These are phyloP conservation scores for Gouania willdenowi DNA, from an alignment of 2,797 vertebrate genomes.

Conservation along the genomic window DNA sequence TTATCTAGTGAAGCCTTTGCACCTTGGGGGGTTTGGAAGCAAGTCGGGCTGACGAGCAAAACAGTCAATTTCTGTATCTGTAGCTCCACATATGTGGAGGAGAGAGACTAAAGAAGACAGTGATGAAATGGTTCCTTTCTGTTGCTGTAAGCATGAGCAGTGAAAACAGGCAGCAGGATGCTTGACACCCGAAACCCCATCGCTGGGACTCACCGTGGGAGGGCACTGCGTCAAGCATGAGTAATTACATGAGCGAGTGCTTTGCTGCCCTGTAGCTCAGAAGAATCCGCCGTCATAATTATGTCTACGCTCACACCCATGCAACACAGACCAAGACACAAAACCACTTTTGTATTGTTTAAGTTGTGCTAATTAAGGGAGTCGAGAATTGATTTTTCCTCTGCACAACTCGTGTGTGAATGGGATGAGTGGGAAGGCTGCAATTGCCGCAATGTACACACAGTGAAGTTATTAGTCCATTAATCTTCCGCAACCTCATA, in stretches of 20 bases:
- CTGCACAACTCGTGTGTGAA: no score
- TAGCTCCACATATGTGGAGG: not conserved
- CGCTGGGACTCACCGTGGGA: slow-evolving; percentile 32
- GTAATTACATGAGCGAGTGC: slow-evolving; percentile 58
- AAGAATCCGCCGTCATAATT: slow-evolving; percentile 28
- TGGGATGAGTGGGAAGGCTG: slow-evolving; percentile 6
- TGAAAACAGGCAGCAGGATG: slow-evolving; percentile 42
- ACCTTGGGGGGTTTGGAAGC: slow-evolving; percentile 9
- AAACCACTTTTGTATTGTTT: slow-evolving; percentile 24
- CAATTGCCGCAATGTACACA: slow-evolving; percentile 10
- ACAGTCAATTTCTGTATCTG: slow-evolving; percentile 3
- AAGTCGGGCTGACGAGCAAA: slow-evolving; percentile 3
- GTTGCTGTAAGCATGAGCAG: slow-evolving; percentile 30
- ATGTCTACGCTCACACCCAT: slow-evolving; percentile 17
- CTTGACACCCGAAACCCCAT: slow-evolving; percentile 47
- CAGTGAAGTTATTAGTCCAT: slow-evolving; percentile 21
- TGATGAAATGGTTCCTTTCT: slow-evolving; percentile 53
- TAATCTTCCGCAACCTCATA: slow-evolving; percentile 19
- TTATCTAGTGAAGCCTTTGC: slow-evolving; percentile 4
- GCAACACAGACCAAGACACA: not conserved
- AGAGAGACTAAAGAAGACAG: slow-evolving; percentile 45
- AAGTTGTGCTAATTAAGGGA: slow-evolving; percentile 26
- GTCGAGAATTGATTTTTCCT: slow-evolving; percentile 32
- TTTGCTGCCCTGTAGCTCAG: slow-evolving; percentile 34
- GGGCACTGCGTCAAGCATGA: slow-evolving; percentile 36